Evolutionary conservation across 2,113 vertebrate species (phyloP).

Genomic region (Glareola pratincola): DNA sequence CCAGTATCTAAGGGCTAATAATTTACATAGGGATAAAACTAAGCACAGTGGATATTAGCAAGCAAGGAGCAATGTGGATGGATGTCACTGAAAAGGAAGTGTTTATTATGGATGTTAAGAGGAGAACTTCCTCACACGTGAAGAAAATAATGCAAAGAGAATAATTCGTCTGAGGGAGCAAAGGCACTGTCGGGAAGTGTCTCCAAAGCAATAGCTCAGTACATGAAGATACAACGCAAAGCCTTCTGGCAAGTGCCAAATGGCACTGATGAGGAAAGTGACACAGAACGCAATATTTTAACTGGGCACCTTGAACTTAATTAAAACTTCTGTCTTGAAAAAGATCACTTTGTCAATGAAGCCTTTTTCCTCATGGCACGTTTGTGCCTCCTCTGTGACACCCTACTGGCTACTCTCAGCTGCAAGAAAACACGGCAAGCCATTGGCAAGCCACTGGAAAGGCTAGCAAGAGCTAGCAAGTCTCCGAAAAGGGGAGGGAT

Average conservation of each 20-base stretch:
- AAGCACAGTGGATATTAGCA: background rate
- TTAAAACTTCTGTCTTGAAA: accelerated
- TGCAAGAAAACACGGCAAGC: too few relatives aligned
- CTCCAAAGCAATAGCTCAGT: background rate
- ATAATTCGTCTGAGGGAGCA: background rate
- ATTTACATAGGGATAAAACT: constrained; percentile 6
- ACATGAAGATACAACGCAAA: background rate
- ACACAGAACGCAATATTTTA: background rate
- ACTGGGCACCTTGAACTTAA: accelerated
- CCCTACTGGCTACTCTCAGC: background rate
- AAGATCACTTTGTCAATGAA: background rate
- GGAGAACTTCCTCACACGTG: background rate
- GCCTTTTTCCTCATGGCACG: accelerated
- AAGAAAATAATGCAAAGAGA: background rate
- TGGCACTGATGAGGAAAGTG: background rate
- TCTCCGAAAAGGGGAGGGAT: background rate
- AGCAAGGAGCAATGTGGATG: background rate
- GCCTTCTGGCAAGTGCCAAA: background rate
- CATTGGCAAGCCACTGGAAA: background rate
- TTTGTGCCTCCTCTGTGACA: background rate
- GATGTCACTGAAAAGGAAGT: background rate
- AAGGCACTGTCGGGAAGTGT: background rate
- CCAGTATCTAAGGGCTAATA: background rate
- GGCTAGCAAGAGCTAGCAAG: background rate
- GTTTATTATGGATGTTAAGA: background rate